These are phyloP conservation scores for Coleophora flavipennella DNA, from an alignment of 2,888 invertebrate genomes.

Conservation along the genomic window DNA sequence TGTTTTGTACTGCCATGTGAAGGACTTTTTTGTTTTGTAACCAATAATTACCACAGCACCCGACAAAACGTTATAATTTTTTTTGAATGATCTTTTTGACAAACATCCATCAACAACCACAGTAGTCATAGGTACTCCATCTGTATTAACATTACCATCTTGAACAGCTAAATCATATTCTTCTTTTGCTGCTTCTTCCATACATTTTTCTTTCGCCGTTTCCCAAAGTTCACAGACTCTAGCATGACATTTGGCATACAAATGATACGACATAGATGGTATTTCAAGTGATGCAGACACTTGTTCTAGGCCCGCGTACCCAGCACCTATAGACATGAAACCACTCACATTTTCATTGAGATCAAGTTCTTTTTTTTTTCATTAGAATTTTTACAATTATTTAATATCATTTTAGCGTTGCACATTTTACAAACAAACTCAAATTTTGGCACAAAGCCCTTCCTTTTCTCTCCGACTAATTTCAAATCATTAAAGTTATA, in stretches of 20 bases:
- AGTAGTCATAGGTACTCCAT: conserved; percentile 10
- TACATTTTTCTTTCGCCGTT: conserved; percentile 7
- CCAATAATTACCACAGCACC: conserved; percentile 8
- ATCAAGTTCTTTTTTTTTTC: too few relatives aligned
- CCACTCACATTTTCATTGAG: not conserved
- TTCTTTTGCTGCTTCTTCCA: conserved; percentile 12
- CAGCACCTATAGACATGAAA: not conserved
- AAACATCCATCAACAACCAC: conserved; percentile 13
- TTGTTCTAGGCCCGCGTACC: conserved; percentile 2
- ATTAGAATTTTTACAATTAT: too few relatives aligned
- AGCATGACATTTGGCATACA: conserved; percentile 2
- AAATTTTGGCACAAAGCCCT: too few relatives aligned
- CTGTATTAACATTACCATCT: conserved; percentile 8
- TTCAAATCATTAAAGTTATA: too few relatives aligned
- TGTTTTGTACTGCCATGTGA: conserved; percentile 8
- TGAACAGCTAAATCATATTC: conserved; percentile 12
- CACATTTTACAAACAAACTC: too few relatives aligned
- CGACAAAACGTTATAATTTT: conserved; percentile 5
- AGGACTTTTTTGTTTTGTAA: conserved; percentile 5
- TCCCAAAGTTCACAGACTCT: conserved; percentile 8
- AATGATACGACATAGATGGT: conserved; percentile 4
- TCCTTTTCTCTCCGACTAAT: too few relatives aligned
- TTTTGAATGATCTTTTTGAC: conserved; percentile 8
- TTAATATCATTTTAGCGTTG: too few relatives aligned
- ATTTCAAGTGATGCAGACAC: conserved; percentile 3